These are phyloP conservation scores for Patagioenas fasciata DNA, from an alignment of 2,113 vertebrate genomes.

Conservation along the genomic window DNA sequence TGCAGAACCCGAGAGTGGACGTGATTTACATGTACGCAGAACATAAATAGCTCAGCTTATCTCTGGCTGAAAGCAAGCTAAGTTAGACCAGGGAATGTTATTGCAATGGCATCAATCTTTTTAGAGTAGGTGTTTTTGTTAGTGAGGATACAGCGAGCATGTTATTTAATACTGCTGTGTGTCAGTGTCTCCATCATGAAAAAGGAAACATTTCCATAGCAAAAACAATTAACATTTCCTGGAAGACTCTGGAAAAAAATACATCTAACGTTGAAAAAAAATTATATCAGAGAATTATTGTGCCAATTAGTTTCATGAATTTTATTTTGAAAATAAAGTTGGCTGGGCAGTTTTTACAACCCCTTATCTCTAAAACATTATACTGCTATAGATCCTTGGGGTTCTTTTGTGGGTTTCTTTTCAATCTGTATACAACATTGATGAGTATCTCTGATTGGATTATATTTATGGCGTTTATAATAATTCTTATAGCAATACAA, in stretches of 20 bases:
- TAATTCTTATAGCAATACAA: background rate
- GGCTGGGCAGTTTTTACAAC: background rate
- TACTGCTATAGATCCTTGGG: background rate
- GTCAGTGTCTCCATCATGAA: background rate
- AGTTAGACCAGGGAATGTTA: slow-evolving; percentile 5
- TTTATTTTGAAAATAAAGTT: background rate
- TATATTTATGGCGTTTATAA: background rate
- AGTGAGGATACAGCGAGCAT: background rate
- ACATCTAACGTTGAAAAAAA: background rate
- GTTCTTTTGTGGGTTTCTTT: background rate
- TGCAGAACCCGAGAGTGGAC: background rate
- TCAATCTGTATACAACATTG: background rate
- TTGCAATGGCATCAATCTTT: background rate
- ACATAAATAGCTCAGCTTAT: background rate
- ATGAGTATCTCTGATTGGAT: background rate
- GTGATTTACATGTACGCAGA: background rate
- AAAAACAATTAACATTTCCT: background rate
- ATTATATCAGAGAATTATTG: background rate
- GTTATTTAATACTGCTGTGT: background rate
- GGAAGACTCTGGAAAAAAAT: background rate
- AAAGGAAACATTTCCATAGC: background rate
- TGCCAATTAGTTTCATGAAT: background rate
- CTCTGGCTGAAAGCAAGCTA: background rate
- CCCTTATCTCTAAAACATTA: background rate
- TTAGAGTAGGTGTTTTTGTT: background rate